Base-by-base conservation (phyloP, 2,113 vertebrate genomes). In the Acanthochromis polyacanthus region DNA sequence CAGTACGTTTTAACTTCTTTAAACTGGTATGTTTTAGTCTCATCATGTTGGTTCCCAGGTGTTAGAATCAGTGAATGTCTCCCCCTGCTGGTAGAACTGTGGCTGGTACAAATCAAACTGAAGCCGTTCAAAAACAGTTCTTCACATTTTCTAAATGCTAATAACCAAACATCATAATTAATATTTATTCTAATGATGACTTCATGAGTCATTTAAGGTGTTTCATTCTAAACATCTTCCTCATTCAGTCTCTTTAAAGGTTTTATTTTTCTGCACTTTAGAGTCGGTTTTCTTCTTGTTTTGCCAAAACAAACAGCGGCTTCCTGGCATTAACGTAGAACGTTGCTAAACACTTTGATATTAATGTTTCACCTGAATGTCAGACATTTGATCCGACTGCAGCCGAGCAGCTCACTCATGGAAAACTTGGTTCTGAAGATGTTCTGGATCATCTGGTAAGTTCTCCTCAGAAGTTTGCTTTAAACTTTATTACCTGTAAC, bases 261-360 rank as follows among this genome's bases (percentile, higher is more conserved):
- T 1, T 8, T 32, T 62, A 14, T 79, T 68, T 75, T 20, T 61
- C 62, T 69, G 17, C 10, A 56, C 40, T 63, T 76, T 43, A 2
- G 78, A 86, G 43, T 36, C 57, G 60, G 28, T 10, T 2, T 22
- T 64, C 4, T 25, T 10, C 69, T 78, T 16, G 75, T 71, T 86
- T 89, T 83, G 92, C 93, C 93, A 94, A 93, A 63, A 78, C 72
- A 94, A 94, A 93, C 90, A 92, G 14, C 65, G 28, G 43, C 65
- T 77, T 87, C 85, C 87, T 72, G 92, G 89, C 88, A 90, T 88
- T 85, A 81, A 81, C 70, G 57, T 1, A 25, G 51, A 4, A 38
- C 61, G 83, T 92, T 91, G 67, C 85, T 66, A 80, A 80, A 91
- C 57, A 60, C 56, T 70, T 53, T 43, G n/a, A 60, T 69, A 84